Base-by-base conservation (phyloP, 2,888 invertebrate genomes). In the Stenotaenia linearis region DNA sequence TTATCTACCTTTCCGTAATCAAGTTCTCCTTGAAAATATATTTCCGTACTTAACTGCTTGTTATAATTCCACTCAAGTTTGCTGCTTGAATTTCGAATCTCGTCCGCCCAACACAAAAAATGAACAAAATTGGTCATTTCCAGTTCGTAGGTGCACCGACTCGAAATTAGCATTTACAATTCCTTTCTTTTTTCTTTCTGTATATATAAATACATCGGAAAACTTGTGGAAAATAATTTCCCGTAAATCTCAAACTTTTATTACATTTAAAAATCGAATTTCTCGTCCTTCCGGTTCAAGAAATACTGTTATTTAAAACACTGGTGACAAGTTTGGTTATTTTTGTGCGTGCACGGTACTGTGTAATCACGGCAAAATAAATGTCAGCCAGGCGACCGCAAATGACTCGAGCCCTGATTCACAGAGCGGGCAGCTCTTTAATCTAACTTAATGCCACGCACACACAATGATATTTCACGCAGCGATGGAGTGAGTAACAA, bases 391-490 rank as follows among this genome's bases (percentile, higher is more conserved):
- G 6, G 28, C 69, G 28, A 69, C 69, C 69, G 28, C 69, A 69
- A 69, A 69, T 69, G 23, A 69, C 69, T 25, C 69, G 25, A 25
- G 25, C 69, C 69, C 69, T 69, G 23, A 23, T 28, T 69, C 28
- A 40, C 40, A 40, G 40, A 40, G 40, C 69, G 69, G 23, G 28
- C 69, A 28, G 23, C 28, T 28, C 69, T 69, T 69, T 69, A 69
- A 69, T 69, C 69, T 69, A 23, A 69, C 69, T 69, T 69, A 69
- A 69, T 69, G 69, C 69, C 28, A 23, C 40, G 40, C 23, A 69
- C 69, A 23, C 23, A 69, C 69, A 69, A 69, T 69, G 69, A 69
- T 69, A 69, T 69, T 69, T 69, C 69, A 69, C 69, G 69, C 69
- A 9, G 23, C 69, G 28, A 23, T 28, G 69, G 69, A 69, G 69